Percentiles rank a stretch among this genome's conserved stretches.
phyloP scores from a whole-genome alignment of 1,140 invertebrate species.

The Hyposmocoma kahamanoa region DNA sequence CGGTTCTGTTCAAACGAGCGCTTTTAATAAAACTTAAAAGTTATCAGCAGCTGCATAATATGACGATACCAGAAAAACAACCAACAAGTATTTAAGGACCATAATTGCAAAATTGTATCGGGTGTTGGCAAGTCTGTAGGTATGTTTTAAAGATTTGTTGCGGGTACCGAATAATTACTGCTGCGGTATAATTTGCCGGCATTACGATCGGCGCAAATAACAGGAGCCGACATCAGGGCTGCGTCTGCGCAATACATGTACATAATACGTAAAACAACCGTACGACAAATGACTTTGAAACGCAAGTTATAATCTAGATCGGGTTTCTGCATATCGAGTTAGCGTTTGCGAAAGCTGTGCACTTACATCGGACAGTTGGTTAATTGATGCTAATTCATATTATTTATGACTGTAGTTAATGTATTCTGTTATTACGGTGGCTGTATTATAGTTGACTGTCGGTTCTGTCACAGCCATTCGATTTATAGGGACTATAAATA shows the following conservation, averaged over 20 bases:
- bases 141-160: constrained; percentile 18
- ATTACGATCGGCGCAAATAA: constrained; percentile 59
- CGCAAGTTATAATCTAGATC: constrained; percentile 47
- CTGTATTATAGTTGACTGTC: too few relatives aligned
- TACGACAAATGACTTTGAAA: constrained; percentile 49
- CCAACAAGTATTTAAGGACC: constrained; percentile 4
- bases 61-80: background rate
- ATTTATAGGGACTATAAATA: too few relatives aligned
- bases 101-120: constrained; percentile 15
- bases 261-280: constrained; percentile 3
- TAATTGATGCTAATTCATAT: too few relatives aligned
- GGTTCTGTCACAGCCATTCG: too few relatives aligned
- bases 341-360: constrained; percentile 26
- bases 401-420: too few relatives aligned
- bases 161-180: constrained; percentile 46
- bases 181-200: constrained; percentile 57
- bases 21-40: constrained; percentile 10
- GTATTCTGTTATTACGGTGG: too few relatives aligned
- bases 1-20: constrained; percentile 10
- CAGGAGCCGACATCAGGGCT: constrained; percentile 37
- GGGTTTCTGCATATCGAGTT: constrained; percentile 49
- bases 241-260: background rate
- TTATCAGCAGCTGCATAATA: constrained; percentile 12
- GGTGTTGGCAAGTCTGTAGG: background rate
- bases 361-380: background rate